Evolutionary conservation across 2,888 invertebrate species (phyloP), one percentile per base, ranked within the genome.

Genomic region (Nemapogon koenigi): DNA sequence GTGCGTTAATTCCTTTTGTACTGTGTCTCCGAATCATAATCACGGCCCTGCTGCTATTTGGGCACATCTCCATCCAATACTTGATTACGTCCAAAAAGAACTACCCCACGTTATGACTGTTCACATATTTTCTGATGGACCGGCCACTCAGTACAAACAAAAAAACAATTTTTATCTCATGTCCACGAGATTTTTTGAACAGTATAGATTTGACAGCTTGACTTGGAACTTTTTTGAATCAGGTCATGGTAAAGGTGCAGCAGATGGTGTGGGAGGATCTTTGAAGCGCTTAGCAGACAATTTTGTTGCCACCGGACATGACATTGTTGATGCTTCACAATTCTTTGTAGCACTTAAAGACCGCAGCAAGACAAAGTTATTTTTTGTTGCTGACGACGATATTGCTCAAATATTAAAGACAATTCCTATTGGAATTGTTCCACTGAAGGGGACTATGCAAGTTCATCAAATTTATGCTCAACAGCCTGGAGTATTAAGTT

Each of bases 91-190:
- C 22, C 18, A 28, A 30, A 38, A 11, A n/a, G 27, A 31, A 16
- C 15, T 19, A 11, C 28, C 37, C 16, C 10, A 13, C 17, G 31
- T 38, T 7, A 29, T 13, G 31, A 38, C 29, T 3, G 17, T 35
- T 3, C 33, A 37, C 33, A 32, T 37, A 37, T 39, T 39, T 35
- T 39, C 39, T 4, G 39, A 39, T 35, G 29, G 39, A 7, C 39
- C 31, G 25, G 31, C 35, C 4, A 39, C 32, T 3, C 36, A 40
- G 31, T 37, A 37, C 10, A 40, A 18, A 30, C 36, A 40, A 27
- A 40, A 40, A 35, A 29, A 26, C 13, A 29, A 38, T 17, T 37
- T 19, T 6, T 38, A 38, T 26, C 31, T 31, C 11, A 29, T 29
- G 6, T 7, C 29, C 7, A 29, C 29, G 11, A 11, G 11, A 26